A percentile compares a stretch with the other conserved stretches of the same genome.
Evolutionary conservation across 2,797 vertebrate species (phyloP).

Genomic region (Acanthopagrus latus): DNA sequence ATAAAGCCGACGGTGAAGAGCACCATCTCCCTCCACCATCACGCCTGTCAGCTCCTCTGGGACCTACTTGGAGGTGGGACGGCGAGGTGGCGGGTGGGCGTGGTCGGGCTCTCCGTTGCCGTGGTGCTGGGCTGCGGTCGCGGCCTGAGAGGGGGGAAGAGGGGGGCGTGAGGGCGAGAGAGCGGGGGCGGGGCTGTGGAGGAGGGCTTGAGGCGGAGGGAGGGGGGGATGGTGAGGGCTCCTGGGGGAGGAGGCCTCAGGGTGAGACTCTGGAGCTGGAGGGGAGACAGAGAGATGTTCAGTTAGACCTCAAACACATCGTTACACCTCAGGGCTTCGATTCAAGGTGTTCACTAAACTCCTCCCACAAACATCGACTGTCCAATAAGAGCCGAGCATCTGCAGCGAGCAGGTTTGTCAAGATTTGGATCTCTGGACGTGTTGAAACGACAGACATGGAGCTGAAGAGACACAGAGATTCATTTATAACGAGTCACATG

Average conservation of each 20-base stretch:
- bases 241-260: slow-evolving; percentile 91
- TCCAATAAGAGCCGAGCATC: slow-evolving; percentile 17
- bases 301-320: neutral
- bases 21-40: neutral
- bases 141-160: slow-evolving; percentile 81
- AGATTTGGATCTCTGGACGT: neutral
- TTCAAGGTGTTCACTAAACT: neutral
- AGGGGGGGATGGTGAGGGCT: slow-evolving; percentile 91
- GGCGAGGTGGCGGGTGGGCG: slow-evolving; percentile 80
- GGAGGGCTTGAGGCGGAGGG: slow-evolving; percentile 90
- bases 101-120: slow-evolving; percentile 68
- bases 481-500: neutral
- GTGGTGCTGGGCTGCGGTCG: slow-evolving; percentile 72
- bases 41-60: neutral
- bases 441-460: neutral
- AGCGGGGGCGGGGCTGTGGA: slow-evolving; percentile 86
- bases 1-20: neutral
- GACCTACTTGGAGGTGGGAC: slow-evolving; percentile 85
- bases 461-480: neutral
- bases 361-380: neutral
- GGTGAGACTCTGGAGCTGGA: slow-evolving; percentile 94
- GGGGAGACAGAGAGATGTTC: slow-evolving; percentile 18
- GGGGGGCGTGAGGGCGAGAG: slow-evolving; percentile 86
- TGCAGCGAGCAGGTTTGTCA: neutral
- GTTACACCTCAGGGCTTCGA: neutral